These are phyloP conservation scores for Cyprinodon variegatus DNA, from an alignment of 2,113 vertebrate species.

Conservation along the genomic window DNA sequence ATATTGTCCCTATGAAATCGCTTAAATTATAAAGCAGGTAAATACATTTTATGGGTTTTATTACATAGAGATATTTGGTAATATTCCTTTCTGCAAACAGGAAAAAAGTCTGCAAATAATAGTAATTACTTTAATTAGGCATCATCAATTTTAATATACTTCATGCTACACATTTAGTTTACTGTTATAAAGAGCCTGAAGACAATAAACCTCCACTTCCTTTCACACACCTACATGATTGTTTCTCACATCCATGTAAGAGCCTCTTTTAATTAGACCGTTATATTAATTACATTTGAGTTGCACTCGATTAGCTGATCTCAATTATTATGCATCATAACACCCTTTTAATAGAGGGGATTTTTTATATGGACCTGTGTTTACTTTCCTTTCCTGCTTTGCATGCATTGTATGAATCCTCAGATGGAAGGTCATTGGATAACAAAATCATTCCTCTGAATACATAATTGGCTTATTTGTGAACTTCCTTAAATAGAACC, in stretches of 20 bases:
- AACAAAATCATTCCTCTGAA: slow-evolving; percentile 55
- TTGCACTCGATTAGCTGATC: not conserved
- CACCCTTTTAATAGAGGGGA: slow-evolving; percentile 6
- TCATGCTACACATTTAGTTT: slow-evolving; percentile 41
- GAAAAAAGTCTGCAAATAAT: slow-evolving; percentile 53
- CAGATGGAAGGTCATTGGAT: slow-evolving; percentile 50
- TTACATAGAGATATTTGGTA: too few species aligned
- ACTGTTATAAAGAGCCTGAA: slow-evolving; percentile 15
- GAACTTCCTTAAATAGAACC: slow-evolving; percentile 53
- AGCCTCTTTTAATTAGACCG: slow-evolving; percentile 4
- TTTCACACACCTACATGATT: slow-evolving; percentile 18
- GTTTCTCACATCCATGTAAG: slow-evolving; percentile 24
- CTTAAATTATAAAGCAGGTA: too few species aligned
- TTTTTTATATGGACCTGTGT: not conserved
- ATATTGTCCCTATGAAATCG: too few species aligned
- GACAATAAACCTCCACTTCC: slow-evolving; percentile 20
- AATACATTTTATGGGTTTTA: too few species aligned
- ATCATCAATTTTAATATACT: slow-evolving; percentile 58
- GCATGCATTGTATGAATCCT: slow-evolving; percentile 5
- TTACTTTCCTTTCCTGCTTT: slow-evolving; percentile 14
- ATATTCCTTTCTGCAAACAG: too few species aligned
- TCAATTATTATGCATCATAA: not conserved
- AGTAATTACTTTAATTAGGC: slow-evolving; percentile 42
- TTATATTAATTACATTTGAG: slow-evolving; percentile 27
- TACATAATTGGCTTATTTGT: slow-evolving; percentile 58